Base-by-base conservation (phyloP, 1,140 invertebrate genomes). In the Nebria ingens region DNA sequence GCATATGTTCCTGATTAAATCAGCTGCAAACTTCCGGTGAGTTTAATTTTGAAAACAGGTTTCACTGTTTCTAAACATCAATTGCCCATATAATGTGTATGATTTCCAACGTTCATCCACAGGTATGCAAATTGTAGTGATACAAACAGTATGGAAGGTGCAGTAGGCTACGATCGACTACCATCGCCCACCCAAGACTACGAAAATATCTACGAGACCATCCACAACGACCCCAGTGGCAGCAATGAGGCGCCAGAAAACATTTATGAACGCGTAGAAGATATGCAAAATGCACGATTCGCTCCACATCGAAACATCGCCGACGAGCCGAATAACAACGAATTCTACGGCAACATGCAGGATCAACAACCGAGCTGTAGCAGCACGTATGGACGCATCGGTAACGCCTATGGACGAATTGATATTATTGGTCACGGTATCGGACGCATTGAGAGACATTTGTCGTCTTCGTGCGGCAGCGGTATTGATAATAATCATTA, bases 391-490 rank as follows among this genome's bases (percentile, higher is more conserved):
- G 66, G 68, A 13, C 55, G 70, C 23, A 65, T 72, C 25, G 65
- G 72, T 11, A 75, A 76, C 51, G 68, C 76, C 6, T 79, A 79
- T 54, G 76, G 76, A 11, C 66, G 76, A 2, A 69, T 78, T 15
- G 73, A 77, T 63, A 73, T 79, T 0, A 61, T 76, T 52, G 73
- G 74, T 2, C 75, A 77, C 56, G 76, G 76, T 15, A 77, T 79
- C 20, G 77, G 77, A 3, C 67, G 77, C 25, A 79, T 79, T 45
- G 77, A 79, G 57, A 66, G 77, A 0, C 77, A 79, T 61, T 63
- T 79, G 20, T 77, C 75, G 29, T 76, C 73, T 0, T 79, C 76
- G 1, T 79, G 77, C 23, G 76, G 77, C 53, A 77, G 76, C 58
- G 77, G 77, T 25, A 77, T 79, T 61, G 76, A 79, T 57, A 68